Conservation (phyloP, 2,113 vertebrate genomes). For the Dendropsophus ebraccatus region DNA sequence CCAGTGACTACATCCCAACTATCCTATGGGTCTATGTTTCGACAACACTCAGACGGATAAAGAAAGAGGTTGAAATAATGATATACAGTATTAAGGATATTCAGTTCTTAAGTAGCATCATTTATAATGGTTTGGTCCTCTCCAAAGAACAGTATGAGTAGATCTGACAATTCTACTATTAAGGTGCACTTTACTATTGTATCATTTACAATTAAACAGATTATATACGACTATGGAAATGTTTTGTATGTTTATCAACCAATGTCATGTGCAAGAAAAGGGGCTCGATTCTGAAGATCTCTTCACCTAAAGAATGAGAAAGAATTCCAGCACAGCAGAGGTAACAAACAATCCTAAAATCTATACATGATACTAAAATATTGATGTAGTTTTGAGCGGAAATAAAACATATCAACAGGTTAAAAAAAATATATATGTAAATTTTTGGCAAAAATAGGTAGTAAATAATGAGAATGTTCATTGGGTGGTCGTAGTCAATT, state of each 20-base stretch:
- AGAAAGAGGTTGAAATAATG: background rate
- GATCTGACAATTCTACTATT: background rate
- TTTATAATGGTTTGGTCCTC: background rate
- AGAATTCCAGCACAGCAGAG: no score
- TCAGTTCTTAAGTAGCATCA: background rate
- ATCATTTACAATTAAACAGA: background rate
- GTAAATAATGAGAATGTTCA: no score
- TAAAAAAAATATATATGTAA: no score
- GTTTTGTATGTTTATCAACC: background rate
- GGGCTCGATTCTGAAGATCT: no score
- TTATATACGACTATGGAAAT: background rate
- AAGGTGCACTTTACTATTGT: conserved; percentile 16
- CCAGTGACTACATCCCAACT: background rate
- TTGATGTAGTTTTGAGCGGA: no score
- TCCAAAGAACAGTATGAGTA: background rate
- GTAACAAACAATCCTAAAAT: no score
- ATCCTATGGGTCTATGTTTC: background rate
- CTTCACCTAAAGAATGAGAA: no score
- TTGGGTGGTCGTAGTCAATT: no score
- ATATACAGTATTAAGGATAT: background rate
- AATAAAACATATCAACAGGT: no score
- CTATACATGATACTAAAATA: no score
- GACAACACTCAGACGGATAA: conserved; percentile 6
- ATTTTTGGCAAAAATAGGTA: no score
- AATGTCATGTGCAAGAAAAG: background rate